Conservation (phyloP, 2,888 invertebrate species). For the Euplagia quadripunctaria region DNA sequence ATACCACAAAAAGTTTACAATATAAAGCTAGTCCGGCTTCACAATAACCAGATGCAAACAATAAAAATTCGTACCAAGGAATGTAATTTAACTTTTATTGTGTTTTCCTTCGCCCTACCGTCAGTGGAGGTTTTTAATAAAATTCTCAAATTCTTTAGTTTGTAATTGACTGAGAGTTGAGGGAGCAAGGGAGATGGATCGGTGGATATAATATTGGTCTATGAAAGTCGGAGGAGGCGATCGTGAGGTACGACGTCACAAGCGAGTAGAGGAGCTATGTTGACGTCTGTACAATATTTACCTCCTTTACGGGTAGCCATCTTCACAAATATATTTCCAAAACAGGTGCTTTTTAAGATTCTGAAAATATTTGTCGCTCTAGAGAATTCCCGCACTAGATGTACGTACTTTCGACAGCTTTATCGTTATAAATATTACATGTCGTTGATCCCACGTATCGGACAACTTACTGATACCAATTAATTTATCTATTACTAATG, state of each 20-base stretch:
- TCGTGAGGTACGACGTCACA: conserved; percentile 32
- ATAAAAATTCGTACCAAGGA: conserved; percentile 30
- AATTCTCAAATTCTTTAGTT: conserved; percentile 40
- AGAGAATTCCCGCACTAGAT: no score
- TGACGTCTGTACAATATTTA: neutral
- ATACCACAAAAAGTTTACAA: conserved; percentile 20
- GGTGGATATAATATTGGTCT: conserved; percentile 50
- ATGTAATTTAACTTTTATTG: conserved; percentile 46
- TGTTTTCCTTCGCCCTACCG: conserved; percentile 36
- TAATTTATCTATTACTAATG: no score
- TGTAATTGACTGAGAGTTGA: conserved; percentile 20
- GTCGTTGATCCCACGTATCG: no score
- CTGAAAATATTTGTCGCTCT: no score
- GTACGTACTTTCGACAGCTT: neutral
- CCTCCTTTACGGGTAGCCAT: neutral
- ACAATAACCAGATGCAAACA: conserved; percentile 37
- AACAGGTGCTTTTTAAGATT: neutral
- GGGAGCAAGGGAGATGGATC: conserved; percentile 26
- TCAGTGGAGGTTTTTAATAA: conserved; percentile 47
- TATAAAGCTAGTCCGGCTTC: conserved; percentile 10
- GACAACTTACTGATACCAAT: no score
- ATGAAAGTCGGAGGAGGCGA: conserved; percentile 43
- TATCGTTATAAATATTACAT: neutral
- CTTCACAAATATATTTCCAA: neutral
- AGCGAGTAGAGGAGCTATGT: conserved; percentile 37